These are phyloP conservation scores for Chlorospingus semifuscus DNA, from an alignment of 2,797 vertebrate genomes.

Conservation along the genomic window DNA sequence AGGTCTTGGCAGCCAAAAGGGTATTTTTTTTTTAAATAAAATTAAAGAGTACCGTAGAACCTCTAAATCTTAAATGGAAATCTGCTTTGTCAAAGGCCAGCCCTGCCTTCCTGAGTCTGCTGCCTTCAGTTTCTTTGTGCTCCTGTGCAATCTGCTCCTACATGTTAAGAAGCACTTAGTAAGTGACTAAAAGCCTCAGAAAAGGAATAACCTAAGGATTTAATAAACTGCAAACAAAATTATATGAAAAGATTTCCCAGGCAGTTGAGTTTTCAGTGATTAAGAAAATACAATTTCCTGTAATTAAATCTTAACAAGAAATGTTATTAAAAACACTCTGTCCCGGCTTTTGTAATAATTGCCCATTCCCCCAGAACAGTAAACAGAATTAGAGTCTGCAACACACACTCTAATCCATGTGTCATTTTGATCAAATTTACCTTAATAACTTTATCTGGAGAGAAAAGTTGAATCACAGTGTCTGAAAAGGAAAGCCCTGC, in stretches of 20 bases:
- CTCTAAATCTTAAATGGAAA: not conserved
- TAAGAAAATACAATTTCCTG: constrained; percentile 84
- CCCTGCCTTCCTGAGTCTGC: not conserved
- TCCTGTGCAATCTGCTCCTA: constrained; percentile 32
- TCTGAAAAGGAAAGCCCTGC: constrained; percentile 1
- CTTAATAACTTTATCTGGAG: constrained; percentile 77
- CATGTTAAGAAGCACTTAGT: constrained; percentile 75
- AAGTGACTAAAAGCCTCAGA: constrained; percentile 72
- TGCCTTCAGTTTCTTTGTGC: not conserved
- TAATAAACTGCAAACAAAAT: constrained; percentile 82
- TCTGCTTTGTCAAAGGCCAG: not conserved
- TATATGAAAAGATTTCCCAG: constrained; percentile 76
- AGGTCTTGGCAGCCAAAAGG: not conserved
- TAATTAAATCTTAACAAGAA: constrained; percentile 87
- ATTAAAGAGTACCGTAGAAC: not conserved
- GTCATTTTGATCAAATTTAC: constrained; percentile 80
- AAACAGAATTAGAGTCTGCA: constrained; percentile 81
- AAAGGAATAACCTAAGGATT: constrained; percentile 80
- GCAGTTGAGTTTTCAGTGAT: constrained; percentile 82
- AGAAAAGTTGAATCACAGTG: constrained; percentile 49
- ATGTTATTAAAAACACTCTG: constrained; percentile 84
- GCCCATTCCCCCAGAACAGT: constrained; percentile 78
- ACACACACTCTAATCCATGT: constrained; percentile 76
- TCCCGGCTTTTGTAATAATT: constrained; percentile 81
- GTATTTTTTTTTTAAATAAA: too few species aligned